A percentile compares a stretch with the other conserved stretches of the same genome.
These are phyloP conservation scores for Parauchenoglanis ngamensis DNA, from an alignment of 2,797 vertebrate species.

Conservation along the genomic window DNA sequence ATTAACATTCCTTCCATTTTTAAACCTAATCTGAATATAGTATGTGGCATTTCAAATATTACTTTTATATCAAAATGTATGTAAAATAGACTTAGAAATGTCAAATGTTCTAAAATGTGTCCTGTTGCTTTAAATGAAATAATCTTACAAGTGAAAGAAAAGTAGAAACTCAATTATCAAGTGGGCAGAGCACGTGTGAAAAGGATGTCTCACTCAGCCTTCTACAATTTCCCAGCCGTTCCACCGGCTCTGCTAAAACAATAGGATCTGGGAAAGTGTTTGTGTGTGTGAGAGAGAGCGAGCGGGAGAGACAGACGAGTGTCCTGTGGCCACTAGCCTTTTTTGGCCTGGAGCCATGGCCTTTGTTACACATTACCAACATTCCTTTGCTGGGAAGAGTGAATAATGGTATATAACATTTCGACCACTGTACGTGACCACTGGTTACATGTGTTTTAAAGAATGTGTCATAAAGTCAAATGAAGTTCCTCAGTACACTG, in stretches of 20 bases:
- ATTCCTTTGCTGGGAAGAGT: slow-evolving; percentile 58
- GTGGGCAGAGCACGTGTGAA: slow-evolving; percentile 41
- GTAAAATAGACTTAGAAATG: not conserved
- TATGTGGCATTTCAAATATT: not conserved
- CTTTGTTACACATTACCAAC: slow-evolving; percentile 65
- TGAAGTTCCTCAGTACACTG: slow-evolving; percentile 9
- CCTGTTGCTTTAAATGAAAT: not conserved
- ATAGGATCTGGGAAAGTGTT: slow-evolving; percentile 35
- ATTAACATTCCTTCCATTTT: slow-evolving; percentile 25
- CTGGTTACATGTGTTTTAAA: slow-evolving; percentile 22
- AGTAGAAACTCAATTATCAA: slow-evolving; percentile 24
- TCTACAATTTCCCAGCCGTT: slow-evolving; percentile 36
- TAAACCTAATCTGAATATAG: not conserved
- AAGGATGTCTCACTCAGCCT: slow-evolving; percentile 44
- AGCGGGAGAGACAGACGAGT: slow-evolving; percentile 30
- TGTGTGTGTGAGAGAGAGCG: slow-evolving; percentile 9
- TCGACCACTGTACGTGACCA: slow-evolving; percentile 14
- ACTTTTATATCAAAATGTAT: not conserved
- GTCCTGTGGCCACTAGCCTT: slow-evolving; percentile 55
- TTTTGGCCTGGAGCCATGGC: slow-evolving; percentile 60
- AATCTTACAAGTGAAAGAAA: not conserved
- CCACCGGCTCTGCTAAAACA: slow-evolving; percentile 47
- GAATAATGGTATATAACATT: slow-evolving; percentile 27
- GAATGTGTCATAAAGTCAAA: slow-evolving; percentile 32
- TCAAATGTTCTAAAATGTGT: not conserved